Evolutionary conservation across 2,113 vertebrate species (phyloP).

Genomic region (Spermophilus dauricus): DNA sequence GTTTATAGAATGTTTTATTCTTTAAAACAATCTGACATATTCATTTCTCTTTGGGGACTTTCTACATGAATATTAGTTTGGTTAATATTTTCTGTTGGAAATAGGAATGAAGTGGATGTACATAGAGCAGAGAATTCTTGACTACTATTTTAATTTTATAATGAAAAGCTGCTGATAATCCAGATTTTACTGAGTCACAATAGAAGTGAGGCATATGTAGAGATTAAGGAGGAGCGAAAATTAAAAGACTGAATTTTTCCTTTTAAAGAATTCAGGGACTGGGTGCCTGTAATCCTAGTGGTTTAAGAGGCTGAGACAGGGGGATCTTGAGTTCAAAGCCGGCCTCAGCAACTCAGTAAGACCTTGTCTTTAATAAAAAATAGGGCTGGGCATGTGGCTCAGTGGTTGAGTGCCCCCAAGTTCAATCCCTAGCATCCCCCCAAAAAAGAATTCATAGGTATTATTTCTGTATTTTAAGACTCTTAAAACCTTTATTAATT

Average conservation of each 20-base stretch:
- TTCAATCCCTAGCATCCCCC: too few relatives aligned
- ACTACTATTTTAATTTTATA: constrained; percentile 33
- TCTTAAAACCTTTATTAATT: constrained; percentile 19
- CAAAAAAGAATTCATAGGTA: neutral
- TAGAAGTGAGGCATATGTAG: neutral
- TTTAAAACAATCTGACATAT: constrained; percentile 10
- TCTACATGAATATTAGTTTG: constrained; percentile 2
- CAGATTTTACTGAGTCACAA: constrained; percentile 48
- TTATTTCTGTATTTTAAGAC: constrained; percentile 37
- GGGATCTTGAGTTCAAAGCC: too few relatives aligned
- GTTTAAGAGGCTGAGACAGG: too few relatives aligned
- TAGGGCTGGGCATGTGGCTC: too few relatives aligned
- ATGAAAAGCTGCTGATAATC: constrained; percentile 28
- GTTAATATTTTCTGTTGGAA: constrained; percentile 40
- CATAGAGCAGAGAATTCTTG: neutral
- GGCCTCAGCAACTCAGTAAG: too few relatives aligned
- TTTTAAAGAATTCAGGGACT: neutral
- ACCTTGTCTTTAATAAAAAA: too few relatives aligned
- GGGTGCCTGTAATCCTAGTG: too few relatives aligned
- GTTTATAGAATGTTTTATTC: constrained; percentile 45
- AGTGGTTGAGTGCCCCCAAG: too few relatives aligned
- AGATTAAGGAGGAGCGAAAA: constrained; percentile 1
- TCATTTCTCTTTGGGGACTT: constrained; percentile 5
- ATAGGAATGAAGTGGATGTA: neutral
- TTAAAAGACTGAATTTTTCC: neutral